phyloP scores from a whole-genome alignment of 1,140 invertebrate genomes.

The Thalassaphorura encarpata region DNA sequence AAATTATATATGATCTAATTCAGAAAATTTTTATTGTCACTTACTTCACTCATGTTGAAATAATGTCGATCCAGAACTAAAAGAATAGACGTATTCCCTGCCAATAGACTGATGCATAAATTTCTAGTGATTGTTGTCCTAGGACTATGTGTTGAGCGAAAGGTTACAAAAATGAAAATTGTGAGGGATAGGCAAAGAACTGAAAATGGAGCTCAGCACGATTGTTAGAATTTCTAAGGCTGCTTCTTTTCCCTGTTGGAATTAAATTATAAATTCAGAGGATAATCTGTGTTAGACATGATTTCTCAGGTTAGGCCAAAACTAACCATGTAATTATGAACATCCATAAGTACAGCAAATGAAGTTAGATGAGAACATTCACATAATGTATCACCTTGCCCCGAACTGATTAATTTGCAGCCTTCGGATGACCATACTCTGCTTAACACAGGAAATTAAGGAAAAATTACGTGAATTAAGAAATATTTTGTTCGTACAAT shows the following conservation, averaged over 20 bases:
- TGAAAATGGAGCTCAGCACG: slow-evolving; percentile 46
- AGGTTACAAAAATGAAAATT: slow-evolving; percentile 40
- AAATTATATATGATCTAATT: not conserved
- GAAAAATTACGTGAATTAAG: not conserved
- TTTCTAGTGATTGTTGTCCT: slow-evolving; percentile 47
- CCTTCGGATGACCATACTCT: slow-evolving; percentile 35
- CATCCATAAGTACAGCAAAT: slow-evolving; percentile 48
- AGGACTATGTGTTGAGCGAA: slow-evolving; percentile 37
- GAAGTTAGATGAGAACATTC: slow-evolving; percentile 50
- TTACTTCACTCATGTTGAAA: slow-evolving; percentile 31
- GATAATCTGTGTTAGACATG: not conserved
- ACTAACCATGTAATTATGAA: slow-evolving; percentile 34
- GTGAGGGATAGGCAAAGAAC: slow-evolving; percentile 47
- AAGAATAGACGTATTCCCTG: slow-evolving; percentile 48
- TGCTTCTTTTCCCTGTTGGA: slow-evolving; percentile 36
- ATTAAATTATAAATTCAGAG: not conserved
- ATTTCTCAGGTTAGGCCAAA: not conserved
- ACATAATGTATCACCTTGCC: slow-evolving; percentile 45
- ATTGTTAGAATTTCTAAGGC: slow-evolving; percentile 45
- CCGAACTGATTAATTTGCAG: slow-evolving; percentile 41
- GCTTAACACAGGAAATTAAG: not conserved
- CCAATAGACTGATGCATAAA: slow-evolving; percentile 45
- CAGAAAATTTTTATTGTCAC: not conserved
- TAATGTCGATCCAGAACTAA: slow-evolving; percentile 45
- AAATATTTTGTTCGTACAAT: slow-evolving; percentile 2